phyloP scores from a whole-genome alignment of 1,140 invertebrate genomes.

The Octopus sinensis region DNA sequence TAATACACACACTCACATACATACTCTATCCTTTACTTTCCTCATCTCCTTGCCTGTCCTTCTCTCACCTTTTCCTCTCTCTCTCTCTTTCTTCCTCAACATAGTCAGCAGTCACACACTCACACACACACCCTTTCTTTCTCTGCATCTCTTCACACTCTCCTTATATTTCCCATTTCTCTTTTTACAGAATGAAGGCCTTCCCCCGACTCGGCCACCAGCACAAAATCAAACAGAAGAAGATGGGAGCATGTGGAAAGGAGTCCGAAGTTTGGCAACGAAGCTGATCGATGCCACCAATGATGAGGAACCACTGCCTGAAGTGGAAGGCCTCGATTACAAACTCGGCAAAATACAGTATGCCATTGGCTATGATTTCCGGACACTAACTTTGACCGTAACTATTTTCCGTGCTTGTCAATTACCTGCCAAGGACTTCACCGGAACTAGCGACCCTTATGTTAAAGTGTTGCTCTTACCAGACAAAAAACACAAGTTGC shows the following conservation, averaged over 20 bases:
- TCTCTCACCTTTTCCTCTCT: too few species aligned
- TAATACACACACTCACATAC: too few species aligned
- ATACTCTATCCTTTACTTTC: too few species aligned
- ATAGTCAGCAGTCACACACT: too few species aligned
- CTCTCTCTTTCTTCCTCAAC: too few species aligned
- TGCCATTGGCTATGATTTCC: conserved; percentile 91
- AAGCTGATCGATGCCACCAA: conserved; percentile 49
- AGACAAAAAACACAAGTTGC: conserved; percentile 93
- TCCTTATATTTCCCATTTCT: not conserved
- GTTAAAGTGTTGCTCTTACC: conserved; percentile 81
- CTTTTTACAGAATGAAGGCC: not conserved
- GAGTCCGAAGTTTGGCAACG: conserved; percentile 41
- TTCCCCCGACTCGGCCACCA: not conserved
- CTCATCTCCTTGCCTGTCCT: too few species aligned
- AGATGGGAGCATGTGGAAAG: conserved; percentile 33
- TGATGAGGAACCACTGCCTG: conserved; percentile 30
- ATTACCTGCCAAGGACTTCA: conserved; percentile 88
- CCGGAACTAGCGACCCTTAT: conserved; percentile 75
- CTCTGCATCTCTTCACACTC: too few species aligned
- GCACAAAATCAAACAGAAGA: not conserved
- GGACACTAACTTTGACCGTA: conserved; percentile 86
- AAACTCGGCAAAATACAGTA: conserved; percentile 73
- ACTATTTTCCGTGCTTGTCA: conserved; percentile 74
- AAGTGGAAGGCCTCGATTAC: conserved; percentile 48
- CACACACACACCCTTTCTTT: too few species aligned